These are phyloP conservation scores for Mayetiola destructor DNA, from an alignment of 2,888 invertebrate species.

Conservation along the genomic window DNA sequence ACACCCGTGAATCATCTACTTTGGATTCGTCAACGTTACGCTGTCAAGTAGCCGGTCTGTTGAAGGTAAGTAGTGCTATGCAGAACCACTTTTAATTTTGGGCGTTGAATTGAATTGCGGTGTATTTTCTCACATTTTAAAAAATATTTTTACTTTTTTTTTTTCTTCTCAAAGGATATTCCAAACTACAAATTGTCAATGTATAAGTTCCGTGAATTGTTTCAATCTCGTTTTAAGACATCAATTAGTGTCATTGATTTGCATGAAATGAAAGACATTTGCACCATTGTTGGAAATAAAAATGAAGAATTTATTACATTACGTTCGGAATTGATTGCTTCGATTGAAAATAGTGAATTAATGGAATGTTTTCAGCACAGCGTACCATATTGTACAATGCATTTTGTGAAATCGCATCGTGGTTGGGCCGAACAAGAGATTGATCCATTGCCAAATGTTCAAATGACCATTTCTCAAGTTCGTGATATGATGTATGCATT, in stretches of 20 bases:
- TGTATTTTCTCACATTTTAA: background rate
- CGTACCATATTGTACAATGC: slow-evolving; percentile 49
- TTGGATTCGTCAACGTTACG: slow-evolving; percentile 47
- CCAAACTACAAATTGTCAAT: slow-evolving; percentile 60
- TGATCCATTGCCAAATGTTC: slow-evolving; percentile 44
- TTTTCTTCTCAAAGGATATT: slow-evolving; percentile 44
- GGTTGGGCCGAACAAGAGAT: slow-evolving; percentile 69
- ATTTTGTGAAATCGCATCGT: slow-evolving; percentile 42
- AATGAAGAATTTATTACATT: slow-evolving; percentile 56
- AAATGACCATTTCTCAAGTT: slow-evolving; percentile 32
- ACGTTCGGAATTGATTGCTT: slow-evolving; percentile 44
- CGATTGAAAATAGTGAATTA: slow-evolving; percentile 36
- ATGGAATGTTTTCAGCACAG: slow-evolving; percentile 37
- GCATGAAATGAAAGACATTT: slow-evolving; percentile 59
- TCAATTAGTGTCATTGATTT: slow-evolving; percentile 53
- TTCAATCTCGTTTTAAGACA: slow-evolving; percentile 63
- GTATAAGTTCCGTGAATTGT: slow-evolving; percentile 67
- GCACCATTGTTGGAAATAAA: slow-evolving; percentile 54
- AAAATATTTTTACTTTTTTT: background rate
- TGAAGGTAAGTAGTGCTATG: slow-evolving; percentile 38
- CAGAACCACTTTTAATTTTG: background rate
- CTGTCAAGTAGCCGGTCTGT: slow-evolving; percentile 53
- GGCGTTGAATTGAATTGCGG: background rate
- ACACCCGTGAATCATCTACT: slow-evolving; percentile 43
- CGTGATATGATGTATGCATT: slow-evolving; percentile 31